These are phyloP conservation scores for Xyliphius kryptos DNA, from an alignment of 2,113 vertebrate genomes.

Conservation along the genomic window DNA sequence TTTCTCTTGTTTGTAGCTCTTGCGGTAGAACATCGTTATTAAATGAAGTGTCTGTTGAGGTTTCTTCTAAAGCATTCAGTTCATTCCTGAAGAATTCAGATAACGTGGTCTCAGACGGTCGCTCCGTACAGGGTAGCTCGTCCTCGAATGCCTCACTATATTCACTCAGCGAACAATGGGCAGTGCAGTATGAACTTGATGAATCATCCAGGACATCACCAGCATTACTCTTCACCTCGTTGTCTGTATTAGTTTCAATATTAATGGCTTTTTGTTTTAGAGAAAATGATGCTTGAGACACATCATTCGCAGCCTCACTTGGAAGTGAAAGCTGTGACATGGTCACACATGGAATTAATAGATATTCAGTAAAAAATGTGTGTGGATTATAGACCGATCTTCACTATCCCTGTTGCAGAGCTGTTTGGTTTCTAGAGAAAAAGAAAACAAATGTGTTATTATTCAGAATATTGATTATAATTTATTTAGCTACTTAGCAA, in stretches of 20 bases:
- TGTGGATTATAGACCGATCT: too few relatives aligned
- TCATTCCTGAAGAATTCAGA: neutral
- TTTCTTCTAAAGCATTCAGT: neutral
- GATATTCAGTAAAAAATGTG: too few relatives aligned
- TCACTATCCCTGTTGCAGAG: too few relatives aligned
- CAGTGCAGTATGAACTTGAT: conserved; percentile 39
- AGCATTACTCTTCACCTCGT: conserved; percentile 17
- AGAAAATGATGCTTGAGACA: conserved; percentile 4
- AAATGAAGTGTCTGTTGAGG: conserved; percentile 1
- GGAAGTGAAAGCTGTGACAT: conserved; percentile 21
- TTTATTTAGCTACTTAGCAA: too few relatives aligned
- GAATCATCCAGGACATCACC: conserved; percentile 32
- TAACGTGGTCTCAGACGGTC: neutral
- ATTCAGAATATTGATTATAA: too few relatives aligned
- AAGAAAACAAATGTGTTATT: too few relatives aligned
- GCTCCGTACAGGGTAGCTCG: conserved; percentile 6
- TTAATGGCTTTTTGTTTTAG: conserved; percentile 15
- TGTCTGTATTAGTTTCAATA: conserved; percentile 3
- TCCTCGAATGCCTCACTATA: conserved; percentile 24
- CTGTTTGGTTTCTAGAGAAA: too few relatives aligned
- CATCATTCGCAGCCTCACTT: conserved; percentile 9
- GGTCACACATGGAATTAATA: neutral
- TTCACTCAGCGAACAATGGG: conserved; percentile 42
- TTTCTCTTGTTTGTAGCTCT: conserved; percentile 11
- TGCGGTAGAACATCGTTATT: neutral